Conservation (phyloP, 2,888 invertebrate genomes). For the Cephonodes hylas region DNA sequence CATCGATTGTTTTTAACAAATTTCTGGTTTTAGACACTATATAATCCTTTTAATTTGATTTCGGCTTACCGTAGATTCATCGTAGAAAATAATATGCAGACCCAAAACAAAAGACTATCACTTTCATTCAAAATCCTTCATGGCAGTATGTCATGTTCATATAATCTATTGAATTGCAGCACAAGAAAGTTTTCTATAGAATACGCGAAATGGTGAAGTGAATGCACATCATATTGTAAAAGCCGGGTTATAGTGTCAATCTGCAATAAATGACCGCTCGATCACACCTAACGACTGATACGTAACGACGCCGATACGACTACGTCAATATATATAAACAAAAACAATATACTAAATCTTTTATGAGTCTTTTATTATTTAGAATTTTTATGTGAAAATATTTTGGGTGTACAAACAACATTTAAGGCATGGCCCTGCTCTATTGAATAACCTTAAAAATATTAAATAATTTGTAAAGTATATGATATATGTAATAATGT, state of each 20-base stretch:
- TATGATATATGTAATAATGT: too few species aligned
- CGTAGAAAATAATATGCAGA: too few species aligned
- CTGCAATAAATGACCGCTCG: neutral
- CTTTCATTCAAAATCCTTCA: neutral
- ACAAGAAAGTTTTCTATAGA: slow-evolving; percentile 7
- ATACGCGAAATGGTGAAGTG: slow-evolving; percentile 14
- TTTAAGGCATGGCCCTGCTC: too few species aligned
- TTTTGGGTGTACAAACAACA: too few species aligned
- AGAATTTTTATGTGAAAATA: too few species aligned
- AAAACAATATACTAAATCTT: neutral
- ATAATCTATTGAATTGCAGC: slow-evolving; percentile 12
- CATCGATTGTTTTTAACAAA: too few species aligned
- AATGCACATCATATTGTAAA: slow-evolving; percentile 5
- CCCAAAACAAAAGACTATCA: neutral
- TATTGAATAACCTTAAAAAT: too few species aligned
- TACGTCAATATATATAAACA: neutral
- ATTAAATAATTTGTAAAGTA: too few species aligned
- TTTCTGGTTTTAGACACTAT: too few species aligned
- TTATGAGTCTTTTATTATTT: too few species aligned
- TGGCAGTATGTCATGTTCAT: neutral
- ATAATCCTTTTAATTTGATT: too few species aligned
- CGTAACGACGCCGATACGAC: neutral
- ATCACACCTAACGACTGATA: neutral
- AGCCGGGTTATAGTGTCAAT: slow-evolving; percentile 18
- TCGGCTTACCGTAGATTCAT: too few species aligned